These are phyloP conservation scores for Miltochrista miniata DNA, from an alignment of 2,888 invertebrate genomes.

Conservation along the genomic window DNA sequence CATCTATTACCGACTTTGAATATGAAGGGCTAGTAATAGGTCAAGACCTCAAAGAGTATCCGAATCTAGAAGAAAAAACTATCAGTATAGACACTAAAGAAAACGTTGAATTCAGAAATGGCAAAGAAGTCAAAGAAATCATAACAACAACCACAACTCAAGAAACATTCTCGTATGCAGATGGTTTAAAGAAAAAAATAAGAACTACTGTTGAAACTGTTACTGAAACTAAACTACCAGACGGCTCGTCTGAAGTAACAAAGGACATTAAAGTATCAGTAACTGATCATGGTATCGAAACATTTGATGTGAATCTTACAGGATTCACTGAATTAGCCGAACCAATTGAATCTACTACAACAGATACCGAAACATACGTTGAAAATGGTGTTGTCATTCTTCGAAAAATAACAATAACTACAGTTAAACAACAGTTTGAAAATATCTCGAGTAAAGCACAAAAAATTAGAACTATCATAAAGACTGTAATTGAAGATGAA, in stretches of 20 bases:
- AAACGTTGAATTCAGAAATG: slow-evolving; percentile 50
- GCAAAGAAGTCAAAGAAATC: slow-evolving; percentile 59
- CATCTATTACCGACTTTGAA: slow-evolving; percentile 60
- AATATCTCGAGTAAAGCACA: slow-evolving; percentile 48
- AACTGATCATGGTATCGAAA: slow-evolving; percentile 59
- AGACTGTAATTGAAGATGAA: slow-evolving; percentile 66
- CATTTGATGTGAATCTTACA: slow-evolving; percentile 60
- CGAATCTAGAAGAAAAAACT: slow-evolving; percentile 55
- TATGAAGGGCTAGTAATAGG: slow-evolving; percentile 33
- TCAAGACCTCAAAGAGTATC: slow-evolving; percentile 49
- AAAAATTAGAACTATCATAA: slow-evolving; percentile 68
- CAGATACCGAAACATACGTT: slow-evolving; percentile 46
- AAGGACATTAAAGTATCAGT: slow-evolving; percentile 73
- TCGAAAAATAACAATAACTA: slow-evolving; percentile 66
- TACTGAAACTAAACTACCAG: slow-evolving; percentile 62
- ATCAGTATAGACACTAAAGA: slow-evolving; percentile 61
- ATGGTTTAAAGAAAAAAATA: slow-evolving; percentile 60
- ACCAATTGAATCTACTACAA: slow-evolving; percentile 53
- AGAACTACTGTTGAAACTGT: slow-evolving; percentile 66
- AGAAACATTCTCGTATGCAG: slow-evolving; percentile 56
- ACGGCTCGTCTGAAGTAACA: slow-evolving; percentile 66
- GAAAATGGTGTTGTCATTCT: slow-evolving; percentile 60
- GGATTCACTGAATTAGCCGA: slow-evolving; percentile 56
- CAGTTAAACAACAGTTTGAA: slow-evolving; percentile 64
- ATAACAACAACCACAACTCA: slow-evolving; percentile 70